phyloP scores from a whole-genome alignment of 2,113 vertebrate species.

The Myanophis thanlyinensis region DNA sequence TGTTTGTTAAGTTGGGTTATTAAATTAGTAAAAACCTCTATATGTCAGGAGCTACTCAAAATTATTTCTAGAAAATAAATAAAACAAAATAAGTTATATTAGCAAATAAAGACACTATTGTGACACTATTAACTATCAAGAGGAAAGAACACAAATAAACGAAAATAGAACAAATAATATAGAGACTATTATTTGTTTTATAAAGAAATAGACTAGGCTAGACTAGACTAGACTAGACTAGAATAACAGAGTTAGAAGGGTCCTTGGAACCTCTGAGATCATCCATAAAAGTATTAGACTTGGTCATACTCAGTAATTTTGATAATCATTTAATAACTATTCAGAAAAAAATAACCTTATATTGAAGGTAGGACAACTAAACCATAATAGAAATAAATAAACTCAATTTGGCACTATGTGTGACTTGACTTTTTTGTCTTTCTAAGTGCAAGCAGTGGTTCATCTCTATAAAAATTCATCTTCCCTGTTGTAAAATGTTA shows the following conservation, averaged over 20 bases:
- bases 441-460: conserved; percentile 40
- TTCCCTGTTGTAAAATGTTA: conserved; percentile 29
- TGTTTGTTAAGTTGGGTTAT: conserved; percentile 29
- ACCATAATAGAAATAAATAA: conserved; percentile 34
- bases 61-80: conserved; percentile 45
- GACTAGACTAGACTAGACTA: too few species aligned
- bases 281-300: conserved; percentile 23
- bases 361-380: conserved; percentile 56
- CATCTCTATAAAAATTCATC: conserved; percentile 41
- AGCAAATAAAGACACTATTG: conserved; percentile 51
- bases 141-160: conserved; percentile 31
- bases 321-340: conserved; percentile 51
- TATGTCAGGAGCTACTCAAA: conserved; percentile 35
- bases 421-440: conserved; percentile 47
- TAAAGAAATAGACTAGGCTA: too few species aligned
- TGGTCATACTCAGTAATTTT: conserved; percentile 47
- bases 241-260: too few species aligned
- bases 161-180: conserved; percentile 30
- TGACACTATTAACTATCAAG: conserved; percentile 40
- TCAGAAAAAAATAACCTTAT: conserved; percentile 54
- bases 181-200: conserved; percentile 34
- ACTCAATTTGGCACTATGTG: conserved; percentile 29
- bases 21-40: conserved; percentile 21
- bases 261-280: conserved; percentile 38
- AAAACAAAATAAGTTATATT: conserved; percentile 31